A percentile compares a stretch with the other conserved stretches of the same genome.
These are phyloP conservation scores for Mesorhabditis belari DNA, from an alignment of 2,888 invertebrate species.

Conservation along the genomic window DNA sequence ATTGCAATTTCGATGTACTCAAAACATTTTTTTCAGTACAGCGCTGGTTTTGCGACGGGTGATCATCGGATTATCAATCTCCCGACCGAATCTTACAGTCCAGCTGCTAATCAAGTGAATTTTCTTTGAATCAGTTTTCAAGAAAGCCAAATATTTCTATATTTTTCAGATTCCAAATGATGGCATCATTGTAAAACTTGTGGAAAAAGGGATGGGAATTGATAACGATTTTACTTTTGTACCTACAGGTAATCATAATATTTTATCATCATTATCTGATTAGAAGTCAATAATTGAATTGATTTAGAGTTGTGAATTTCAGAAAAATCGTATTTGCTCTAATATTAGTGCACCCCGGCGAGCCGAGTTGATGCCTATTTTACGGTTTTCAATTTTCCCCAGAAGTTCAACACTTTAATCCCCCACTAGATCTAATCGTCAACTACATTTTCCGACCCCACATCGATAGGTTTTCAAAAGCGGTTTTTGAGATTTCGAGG, in stretches of 20 bases:
- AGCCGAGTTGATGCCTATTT: too few species aligned
- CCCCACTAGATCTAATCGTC: too few species aligned
- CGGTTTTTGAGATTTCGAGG: too few species aligned
- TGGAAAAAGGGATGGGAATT: conserved; percentile 32
- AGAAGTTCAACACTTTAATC: too few species aligned
- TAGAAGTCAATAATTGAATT: neutral
- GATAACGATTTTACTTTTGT: conserved; percentile 39
- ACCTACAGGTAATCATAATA: conserved; percentile 36
- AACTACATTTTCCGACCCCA: too few species aligned
- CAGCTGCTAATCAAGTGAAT: conserved; percentile 13
- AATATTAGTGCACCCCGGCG: too few species aligned
- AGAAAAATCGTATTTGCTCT: too few species aligned
- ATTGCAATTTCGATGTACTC: neutral
- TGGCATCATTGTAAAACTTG: conserved; percentile 46
- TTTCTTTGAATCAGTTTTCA: neutral
- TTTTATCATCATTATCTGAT: too few species aligned
- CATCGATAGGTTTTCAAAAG: too few species aligned
- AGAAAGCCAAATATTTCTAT: neutral
- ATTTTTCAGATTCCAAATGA: conserved; percentile 43
- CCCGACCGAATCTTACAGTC: conserved; percentile 34
- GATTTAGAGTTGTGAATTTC: too few species aligned
- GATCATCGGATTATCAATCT: conserved; percentile 31
- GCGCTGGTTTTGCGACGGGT: conserved; percentile 40
- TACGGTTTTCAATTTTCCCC: too few species aligned
- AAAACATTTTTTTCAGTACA: conserved; percentile 15